Base-by-base conservation (phyloP, 2,797 vertebrate species). In the Ciconia nigra region DNA sequence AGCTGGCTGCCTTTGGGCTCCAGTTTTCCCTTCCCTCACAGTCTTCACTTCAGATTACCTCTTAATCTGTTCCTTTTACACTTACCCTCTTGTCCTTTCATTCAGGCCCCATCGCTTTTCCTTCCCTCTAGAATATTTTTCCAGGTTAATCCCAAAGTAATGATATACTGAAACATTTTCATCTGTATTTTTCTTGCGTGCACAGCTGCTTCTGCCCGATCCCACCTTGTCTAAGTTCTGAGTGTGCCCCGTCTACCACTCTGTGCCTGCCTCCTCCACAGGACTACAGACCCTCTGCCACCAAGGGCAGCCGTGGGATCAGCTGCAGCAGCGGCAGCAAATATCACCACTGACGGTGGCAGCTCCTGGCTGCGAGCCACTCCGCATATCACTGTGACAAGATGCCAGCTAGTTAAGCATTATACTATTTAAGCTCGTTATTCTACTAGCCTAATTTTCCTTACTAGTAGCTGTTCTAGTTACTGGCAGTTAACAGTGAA, bases 131-230 rank as follows among this genome's bases (percentile, higher is more conserved):
- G 55, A 46, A 19, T n/a, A 41, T 7, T 55, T 83, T 41, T 33
- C 35, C 13, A 3, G 29, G 11, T 91, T 55, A 22, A 33, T 55
- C 47, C 46, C n/a, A 24, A 13, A 78, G 28, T 25, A 24, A 46
- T 1, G 4, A 42, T 15, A 25, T 2, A 33, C 13, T 0, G 4
- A 33, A 57, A 35, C 1, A 0, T 16, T 29, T 14, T 18, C 31
- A 12, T n/a, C 31, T 8, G 5, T 4, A 16, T 14, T 57, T 33
- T 8, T 28, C 71, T 19, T 2, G 18, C 0, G 1, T 16, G 46
- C 51, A 5, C 71, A 89, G 82, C 49, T 90, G 63, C 80, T 52
- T 35, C 33, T 74, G 7, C 41, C 39, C 2, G 0, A 4, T 4
- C 47, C 77, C 55, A 33, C 8, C 52, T 4, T 24, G 5, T 25